Conservation (phyloP, 30 jellyfish, hydroid and myxozoan genomes). For the Hydractinia echinata region DNA sequence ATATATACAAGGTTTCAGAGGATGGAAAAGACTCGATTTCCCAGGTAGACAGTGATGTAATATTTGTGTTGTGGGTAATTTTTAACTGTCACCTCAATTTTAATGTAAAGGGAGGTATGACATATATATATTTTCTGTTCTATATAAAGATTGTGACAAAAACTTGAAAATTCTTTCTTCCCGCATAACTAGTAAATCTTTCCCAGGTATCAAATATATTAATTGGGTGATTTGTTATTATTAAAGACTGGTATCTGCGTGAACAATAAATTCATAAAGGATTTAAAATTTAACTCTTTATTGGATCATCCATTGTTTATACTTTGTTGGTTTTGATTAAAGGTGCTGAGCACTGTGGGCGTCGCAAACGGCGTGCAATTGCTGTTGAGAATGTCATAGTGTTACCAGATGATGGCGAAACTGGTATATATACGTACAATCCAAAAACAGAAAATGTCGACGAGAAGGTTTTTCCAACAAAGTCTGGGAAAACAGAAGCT, state of each 20-base stretch:
- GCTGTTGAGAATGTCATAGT: conserved; percentile 38
- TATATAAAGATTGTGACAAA: too few species aligned
- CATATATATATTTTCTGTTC: too few species aligned
- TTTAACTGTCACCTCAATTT: too few species aligned
- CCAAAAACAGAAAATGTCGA: conserved; percentile 32
- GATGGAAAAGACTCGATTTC: conserved; percentile 53
- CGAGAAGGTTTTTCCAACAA: conserved; percentile 55
- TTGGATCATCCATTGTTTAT: neutral
- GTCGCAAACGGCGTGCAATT: conserved; percentile 49
- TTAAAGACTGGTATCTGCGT: neutral
- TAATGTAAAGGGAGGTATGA: too few species aligned
- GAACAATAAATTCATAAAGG: neutral
- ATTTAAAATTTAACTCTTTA: neutral
- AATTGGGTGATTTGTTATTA: too few species aligned
- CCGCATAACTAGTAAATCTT: too few species aligned
- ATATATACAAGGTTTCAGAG: conserved; percentile 38
- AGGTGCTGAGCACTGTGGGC: conserved; percentile 65
- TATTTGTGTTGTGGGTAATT: too few species aligned
- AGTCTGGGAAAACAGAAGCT: conserved; percentile 45
- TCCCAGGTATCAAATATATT: too few species aligned
- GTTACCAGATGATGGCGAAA: conserved; percentile 67
- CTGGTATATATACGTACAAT: conserved; percentile 38
- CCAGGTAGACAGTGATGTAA: conserved; percentile 47
- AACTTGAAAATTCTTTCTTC: too few species aligned
- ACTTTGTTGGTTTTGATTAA: neutral